Evolutionary conservation across 1,140 invertebrate genomes (phyloP).

Genomic region (Lepidurus apus): DNA sequence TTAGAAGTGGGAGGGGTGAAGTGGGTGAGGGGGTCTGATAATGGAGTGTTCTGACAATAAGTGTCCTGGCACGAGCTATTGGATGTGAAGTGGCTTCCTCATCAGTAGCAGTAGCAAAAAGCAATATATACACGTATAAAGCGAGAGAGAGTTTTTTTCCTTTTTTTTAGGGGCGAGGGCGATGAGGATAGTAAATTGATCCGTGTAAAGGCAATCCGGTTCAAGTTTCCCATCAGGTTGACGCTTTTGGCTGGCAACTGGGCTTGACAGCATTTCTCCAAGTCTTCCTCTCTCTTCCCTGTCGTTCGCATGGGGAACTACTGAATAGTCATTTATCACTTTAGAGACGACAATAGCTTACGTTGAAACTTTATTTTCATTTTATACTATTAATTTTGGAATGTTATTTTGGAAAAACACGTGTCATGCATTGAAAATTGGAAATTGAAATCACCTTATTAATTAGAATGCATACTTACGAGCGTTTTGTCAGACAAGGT

Average conservation of each 20-base stretch:
- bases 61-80: conserved; percentile 20
- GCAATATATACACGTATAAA: no score
- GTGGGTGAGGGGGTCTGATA: background rate
- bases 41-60: conserved; percentile 12
- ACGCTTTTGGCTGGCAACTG: background rate
- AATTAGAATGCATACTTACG: background rate
- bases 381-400: background rate
- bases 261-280: background rate
- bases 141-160: background rate
- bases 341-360: background rate
- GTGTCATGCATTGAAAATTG: background rate
- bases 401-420: background rate
- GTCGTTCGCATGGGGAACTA: background rate
- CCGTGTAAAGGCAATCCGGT: conserved; percentile 7
- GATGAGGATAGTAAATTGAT: conserved; percentile 2
- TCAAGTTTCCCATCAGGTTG: background rate
- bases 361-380: background rate
- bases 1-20: no score
- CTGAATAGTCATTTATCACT: background rate
- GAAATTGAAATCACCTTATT: background rate
- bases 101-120: no score
- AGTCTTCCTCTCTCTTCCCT: background rate
- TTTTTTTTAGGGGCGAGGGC: background rate
- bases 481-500: background rate
- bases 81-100: background rate